phyloP scores from a whole-genome alignment of 2,888 invertebrate genomes.

The Danaus chrysippus region DNA sequence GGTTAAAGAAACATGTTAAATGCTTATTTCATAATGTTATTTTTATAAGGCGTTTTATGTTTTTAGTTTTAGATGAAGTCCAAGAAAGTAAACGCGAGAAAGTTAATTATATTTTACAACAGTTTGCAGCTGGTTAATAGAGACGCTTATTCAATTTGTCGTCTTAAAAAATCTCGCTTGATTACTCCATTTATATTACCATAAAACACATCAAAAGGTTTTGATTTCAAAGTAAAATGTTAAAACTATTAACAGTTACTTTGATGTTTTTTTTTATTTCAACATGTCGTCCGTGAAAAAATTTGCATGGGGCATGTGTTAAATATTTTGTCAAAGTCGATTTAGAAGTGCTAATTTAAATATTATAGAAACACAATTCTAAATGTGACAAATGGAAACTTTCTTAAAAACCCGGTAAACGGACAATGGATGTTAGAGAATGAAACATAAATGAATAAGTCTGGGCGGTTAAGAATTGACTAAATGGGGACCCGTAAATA shows the following conservation, averaged over 20 bases:
- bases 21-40: neutral
- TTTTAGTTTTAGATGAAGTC: constrained; percentile 11
- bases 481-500: constrained; percentile 50
- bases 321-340: constrained; percentile 34
- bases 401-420: constrained; percentile 14
- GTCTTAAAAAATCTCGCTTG: constrained; percentile 25
- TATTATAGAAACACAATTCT: constrained; percentile 4
- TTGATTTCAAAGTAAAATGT: constrained; percentile 61
- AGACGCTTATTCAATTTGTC: constrained; percentile 27
- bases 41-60: constrained; percentile 12
- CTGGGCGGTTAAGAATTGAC: constrained; percentile 40
- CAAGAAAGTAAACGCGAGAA: constrained; percentile 21
- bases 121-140: constrained; percentile 24
- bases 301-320: constrained; percentile 20
- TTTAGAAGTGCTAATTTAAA: neutral
- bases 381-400: constrained; percentile 8
- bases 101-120: constrained; percentile 19
- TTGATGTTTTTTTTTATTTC: constrained; percentile 58
- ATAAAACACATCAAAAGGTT: constrained; percentile 67
- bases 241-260: constrained; percentile 50
- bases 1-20: too few relatives aligned
- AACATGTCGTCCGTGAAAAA: constrained; percentile 20
- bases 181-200: constrained; percentile 20
- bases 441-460: constrained; percentile 36
- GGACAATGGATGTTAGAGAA: constrained; percentile 32